A percentile compares a stretch with the other conserved stretches of the same genome.
These are phyloP conservation scores for Bombus confusus DNA, from an alignment of 1,140 invertebrate species.

Conservation along the genomic window DNA sequence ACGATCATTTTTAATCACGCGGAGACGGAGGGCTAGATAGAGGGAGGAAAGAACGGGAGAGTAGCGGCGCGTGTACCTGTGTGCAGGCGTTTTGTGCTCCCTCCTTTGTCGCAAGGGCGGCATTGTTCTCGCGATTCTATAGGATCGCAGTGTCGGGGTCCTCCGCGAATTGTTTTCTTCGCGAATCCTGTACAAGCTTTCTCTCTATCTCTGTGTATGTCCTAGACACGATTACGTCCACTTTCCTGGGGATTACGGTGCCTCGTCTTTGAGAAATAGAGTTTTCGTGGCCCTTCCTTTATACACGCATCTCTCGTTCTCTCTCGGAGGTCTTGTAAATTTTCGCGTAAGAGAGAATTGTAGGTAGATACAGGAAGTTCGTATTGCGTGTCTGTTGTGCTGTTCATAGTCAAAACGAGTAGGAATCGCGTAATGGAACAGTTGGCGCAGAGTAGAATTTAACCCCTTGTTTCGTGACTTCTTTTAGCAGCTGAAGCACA, in stretches of 20 bases:
- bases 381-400: background rate
- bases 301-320: background rate
- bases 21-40: constrained; percentile 40
- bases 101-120: constrained; percentile 44
- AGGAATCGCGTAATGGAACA: background rate
- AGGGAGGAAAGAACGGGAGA: constrained; percentile 1
- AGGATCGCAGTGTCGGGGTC: constrained; percentile 43
- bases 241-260: constrained; percentile 7
- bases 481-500: background rate
- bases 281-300: background rate
- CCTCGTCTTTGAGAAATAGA: background rate
- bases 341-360: background rate
- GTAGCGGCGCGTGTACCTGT: constrained; percentile 40
- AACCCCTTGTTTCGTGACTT: background rate
- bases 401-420: too few species aligned
- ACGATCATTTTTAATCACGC: constrained; percentile 75
- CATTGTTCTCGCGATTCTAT: constrained; percentile 61
- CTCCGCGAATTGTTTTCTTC: constrained; percentile 53
- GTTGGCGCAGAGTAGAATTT: background rate
- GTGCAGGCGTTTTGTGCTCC: constrained; percentile 35
- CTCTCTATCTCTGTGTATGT: background rate
- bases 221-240: constrained; percentile 10
- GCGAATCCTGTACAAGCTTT: constrained; percentile 10
- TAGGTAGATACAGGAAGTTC: background rate
- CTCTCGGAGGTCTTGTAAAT: background rate